Conservation (phyloP, 2,888 invertebrate genomes). For the Andrena camellia region DNA sequence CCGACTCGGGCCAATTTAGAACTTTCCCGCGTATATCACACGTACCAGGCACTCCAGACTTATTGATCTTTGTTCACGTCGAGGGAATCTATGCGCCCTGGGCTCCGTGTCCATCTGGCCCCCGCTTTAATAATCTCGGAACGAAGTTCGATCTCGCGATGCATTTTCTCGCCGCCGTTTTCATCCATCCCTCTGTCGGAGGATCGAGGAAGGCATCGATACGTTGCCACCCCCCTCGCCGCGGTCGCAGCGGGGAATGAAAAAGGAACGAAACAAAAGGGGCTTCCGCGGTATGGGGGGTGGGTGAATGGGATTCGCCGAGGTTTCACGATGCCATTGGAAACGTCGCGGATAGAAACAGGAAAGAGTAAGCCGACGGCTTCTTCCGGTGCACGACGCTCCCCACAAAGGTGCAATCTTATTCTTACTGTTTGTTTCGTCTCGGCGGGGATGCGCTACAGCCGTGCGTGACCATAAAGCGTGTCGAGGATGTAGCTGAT, state of each 20-base stretch:
- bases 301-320: conserved; percentile 25
- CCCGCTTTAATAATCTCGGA: conserved; percentile 30
- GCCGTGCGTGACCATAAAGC: not conserved
- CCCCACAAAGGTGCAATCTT: conserved; percentile 45
- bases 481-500: conserved; percentile 4
- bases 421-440: conserved; percentile 50
- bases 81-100: not conserved
- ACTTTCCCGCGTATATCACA: conserved; percentile 17
- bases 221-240: conserved; percentile 21
- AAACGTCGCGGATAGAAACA: conserved; percentile 43
- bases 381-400: conserved; percentile 40
- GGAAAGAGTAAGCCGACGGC: conserved; percentile 42
- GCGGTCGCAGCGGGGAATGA: conserved; percentile 1
- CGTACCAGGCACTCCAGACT: conserved; percentile 7
- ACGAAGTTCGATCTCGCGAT: conserved; percentile 6
- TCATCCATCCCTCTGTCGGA: not conserved
- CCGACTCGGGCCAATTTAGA: conserved; percentile 40
- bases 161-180: not conserved
- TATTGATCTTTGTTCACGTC: conserved; percentile 32
- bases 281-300: conserved; percentile 19
- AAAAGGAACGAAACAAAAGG: conserved; percentile 39
- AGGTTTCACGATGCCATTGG: conserved; percentile 37
- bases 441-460: conserved; percentile 19
- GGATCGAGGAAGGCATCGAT: conserved; percentile 39
- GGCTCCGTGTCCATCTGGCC: conserved; percentile 15